phyloP scores from a whole-genome alignment of 2,888 invertebrate species.

The Mimas tiliae region DNA sequence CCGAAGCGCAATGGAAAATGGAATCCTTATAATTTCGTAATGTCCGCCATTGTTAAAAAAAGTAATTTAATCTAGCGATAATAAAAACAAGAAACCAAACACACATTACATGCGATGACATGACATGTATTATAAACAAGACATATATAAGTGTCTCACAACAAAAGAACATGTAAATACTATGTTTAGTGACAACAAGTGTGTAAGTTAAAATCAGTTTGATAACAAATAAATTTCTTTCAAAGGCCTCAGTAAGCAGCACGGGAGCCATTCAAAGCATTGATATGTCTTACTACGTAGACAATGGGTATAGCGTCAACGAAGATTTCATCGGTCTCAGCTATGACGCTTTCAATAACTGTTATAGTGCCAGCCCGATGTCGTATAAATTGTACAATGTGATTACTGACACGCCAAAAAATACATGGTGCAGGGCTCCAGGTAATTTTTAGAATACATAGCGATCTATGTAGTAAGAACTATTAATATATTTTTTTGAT shows the following conservation, averaged over 20 bases:
- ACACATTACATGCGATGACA: too few species aligned
- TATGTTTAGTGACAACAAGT: too few species aligned
- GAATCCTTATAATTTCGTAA: too few species aligned
- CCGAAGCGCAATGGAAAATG: too few species aligned
- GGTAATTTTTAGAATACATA: constrained; percentile 43
- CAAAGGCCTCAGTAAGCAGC: constrained; percentile 57
- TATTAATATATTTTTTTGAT: too few species aligned
- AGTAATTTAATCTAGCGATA: too few species aligned
- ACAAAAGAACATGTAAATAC: too few species aligned
- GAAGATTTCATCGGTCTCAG: constrained; percentile 45
- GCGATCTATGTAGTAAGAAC: too few species aligned
- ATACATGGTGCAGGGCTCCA: constrained; percentile 60
- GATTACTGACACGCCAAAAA: constrained; percentile 59
- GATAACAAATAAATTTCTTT: not conserved
- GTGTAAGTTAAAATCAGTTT: not conserved
- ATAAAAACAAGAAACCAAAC: too few species aligned
- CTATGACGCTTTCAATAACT: constrained; percentile 45
- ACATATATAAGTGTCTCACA: too few species aligned
- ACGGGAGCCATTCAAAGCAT: constrained; percentile 80
- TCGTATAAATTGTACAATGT: constrained; percentile 51
- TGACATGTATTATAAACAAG: too few species aligned
- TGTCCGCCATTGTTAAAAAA: too few species aligned
- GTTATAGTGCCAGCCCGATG: constrained; percentile 54
- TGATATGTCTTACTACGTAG: constrained; percentile 72
- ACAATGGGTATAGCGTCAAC: constrained; percentile 70